Conservation (phyloP, 2,113 vertebrate species). For the Sphyrna mokarran region DNA sequence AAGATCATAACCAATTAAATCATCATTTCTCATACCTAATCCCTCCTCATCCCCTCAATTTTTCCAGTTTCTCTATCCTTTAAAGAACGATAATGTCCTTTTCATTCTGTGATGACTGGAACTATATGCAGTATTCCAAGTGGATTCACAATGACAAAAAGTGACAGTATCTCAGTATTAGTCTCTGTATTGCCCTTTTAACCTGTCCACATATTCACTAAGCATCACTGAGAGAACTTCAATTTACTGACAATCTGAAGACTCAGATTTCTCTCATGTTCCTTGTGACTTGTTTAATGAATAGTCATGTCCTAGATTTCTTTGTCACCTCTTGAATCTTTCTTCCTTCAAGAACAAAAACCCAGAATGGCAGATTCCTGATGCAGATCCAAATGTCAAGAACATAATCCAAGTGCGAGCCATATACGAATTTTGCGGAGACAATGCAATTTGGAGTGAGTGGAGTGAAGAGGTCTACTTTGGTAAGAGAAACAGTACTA, state of each 20-base stretch:
- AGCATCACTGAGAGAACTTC: not conserved
- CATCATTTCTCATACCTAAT: not conserved
- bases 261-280: not conserved
- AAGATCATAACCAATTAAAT: not conserved
- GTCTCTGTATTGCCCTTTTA: not conserved
- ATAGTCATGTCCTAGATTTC: not conserved
- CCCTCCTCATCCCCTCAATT: not conserved
- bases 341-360: not conserved
- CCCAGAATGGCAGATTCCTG: not conserved
- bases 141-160: not conserved
- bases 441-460: conserved; percentile 43
- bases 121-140: not conserved
- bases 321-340: not conserved
- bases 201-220: not conserved
- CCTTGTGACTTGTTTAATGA: not conserved
- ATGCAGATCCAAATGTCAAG: conserved; percentile 24
- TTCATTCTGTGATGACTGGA: not conserved
- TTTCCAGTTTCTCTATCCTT: not conserved
- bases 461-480: conserved; percentile 48
- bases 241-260: not conserved
- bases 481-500: conserved; percentile 42
- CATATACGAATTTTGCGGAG: conserved; percentile 39
- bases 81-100: not conserved
- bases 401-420: conserved; percentile 48
- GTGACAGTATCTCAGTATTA: not conserved